phyloP scores from a whole-genome alignment of 2,888 invertebrate genomes.

The Protodeltote pygarga region DNA sequence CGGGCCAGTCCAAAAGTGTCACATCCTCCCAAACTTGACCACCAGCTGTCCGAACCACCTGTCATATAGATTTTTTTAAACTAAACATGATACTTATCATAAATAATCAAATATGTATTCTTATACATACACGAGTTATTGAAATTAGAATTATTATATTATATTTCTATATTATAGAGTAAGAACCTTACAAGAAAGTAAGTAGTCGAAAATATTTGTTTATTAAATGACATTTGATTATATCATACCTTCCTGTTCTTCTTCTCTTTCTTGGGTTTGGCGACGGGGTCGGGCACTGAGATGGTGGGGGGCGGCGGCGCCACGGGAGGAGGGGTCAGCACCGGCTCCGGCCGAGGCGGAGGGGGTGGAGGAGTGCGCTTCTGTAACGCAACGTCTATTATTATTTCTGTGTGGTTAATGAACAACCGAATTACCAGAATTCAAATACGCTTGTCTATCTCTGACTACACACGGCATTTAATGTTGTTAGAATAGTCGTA shows the following conservation, averaged over 20 bases:
- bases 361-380: conserved; percentile 62
- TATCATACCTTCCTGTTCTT: conserved; percentile 75
- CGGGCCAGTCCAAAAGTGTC: conserved; percentile 98
- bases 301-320: conserved; percentile 59
- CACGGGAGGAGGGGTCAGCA: conserved; percentile 57
- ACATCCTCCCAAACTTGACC: conserved; percentile 98
- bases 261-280: conserved; percentile 79
- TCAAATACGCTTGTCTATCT: too few species aligned
- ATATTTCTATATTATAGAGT: neutral
- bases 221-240: too few species aligned
- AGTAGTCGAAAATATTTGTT: too few species aligned
- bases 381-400: conserved; percentile 50
- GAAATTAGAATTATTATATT: neutral
- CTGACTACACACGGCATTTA: too few species aligned
- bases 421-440: too few species aligned
- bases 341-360: conserved; percentile 50
- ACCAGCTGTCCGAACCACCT: conserved; percentile 96
- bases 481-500: too few species aligned
- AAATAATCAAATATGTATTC: too few species aligned
- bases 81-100: too few species aligned
- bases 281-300: conserved; percentile 35
- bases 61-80: conserved; percentile 2
- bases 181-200: too few species aligned
- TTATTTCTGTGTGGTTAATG: too few species aligned
- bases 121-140: too few species aligned